These are phyloP conservation scores for Mesorhabditis belari DNA, from an alignment of 2,888 invertebrate species.

Conservation along the genomic window DNA sequence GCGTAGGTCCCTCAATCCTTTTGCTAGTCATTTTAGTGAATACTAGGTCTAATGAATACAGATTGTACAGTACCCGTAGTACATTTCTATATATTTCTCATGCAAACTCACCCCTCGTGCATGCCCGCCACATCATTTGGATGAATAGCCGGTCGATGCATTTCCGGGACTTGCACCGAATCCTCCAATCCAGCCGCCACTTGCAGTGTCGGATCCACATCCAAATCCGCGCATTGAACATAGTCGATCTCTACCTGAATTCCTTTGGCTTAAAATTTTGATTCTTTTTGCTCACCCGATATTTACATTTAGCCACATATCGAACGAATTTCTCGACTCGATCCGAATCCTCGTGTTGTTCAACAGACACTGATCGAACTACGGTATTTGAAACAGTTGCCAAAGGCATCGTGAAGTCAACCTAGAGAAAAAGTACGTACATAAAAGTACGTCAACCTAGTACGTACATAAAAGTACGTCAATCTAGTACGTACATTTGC, in stretches of 20 bases:
- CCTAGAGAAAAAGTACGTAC: no score
- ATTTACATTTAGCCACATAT: constrained; percentile 89
- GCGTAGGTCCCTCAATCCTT: no score
- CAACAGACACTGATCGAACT: constrained; percentile 71
- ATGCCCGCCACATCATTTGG: constrained; percentile 24
- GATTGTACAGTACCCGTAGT: no score
- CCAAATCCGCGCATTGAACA: constrained; percentile 49
- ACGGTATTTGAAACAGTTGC: constrained; percentile 89
- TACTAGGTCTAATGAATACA: no score
- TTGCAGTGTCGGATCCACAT: constrained; percentile 36
- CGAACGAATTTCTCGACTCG: constrained; percentile 97
- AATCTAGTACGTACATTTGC: no score
- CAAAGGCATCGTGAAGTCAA: constrained; percentile 97
- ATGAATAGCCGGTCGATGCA: constrained; percentile 40
- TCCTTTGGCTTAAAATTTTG: background rate
- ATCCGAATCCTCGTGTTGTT: constrained; percentile 62
- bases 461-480: no score
- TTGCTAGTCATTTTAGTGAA: no score
- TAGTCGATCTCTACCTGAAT: constrained; percentile 52
- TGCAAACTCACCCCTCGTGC: constrained; percentile 38
- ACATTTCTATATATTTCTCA: no score
- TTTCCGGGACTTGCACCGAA: constrained; percentile 23
- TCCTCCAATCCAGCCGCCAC: constrained; percentile 30
- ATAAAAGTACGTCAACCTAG: no score
- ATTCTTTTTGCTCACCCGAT: constrained; percentile 58